phyloP scores from a whole-genome alignment of 2,888 invertebrate genomes.

The Trichogramma evanescens region DNA sequence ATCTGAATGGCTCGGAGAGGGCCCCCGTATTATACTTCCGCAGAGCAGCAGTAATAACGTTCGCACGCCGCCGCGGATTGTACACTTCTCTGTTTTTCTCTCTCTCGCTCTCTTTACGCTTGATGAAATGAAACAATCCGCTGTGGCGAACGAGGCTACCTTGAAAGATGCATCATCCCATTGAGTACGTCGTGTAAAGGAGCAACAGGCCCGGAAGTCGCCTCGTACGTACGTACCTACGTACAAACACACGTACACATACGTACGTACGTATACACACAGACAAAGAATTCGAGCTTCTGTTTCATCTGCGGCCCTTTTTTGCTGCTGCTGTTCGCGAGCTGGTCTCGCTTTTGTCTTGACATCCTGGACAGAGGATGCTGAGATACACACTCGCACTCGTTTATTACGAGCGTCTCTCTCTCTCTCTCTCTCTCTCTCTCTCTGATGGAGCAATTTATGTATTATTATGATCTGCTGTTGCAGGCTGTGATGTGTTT shows the following conservation, averaged over 20 bases:
- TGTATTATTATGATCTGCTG: too few species aligned
- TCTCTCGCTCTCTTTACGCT: too few species aligned
- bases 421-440: not conserved
- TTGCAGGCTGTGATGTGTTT: too few species aligned
- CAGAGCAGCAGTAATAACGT: not conserved
- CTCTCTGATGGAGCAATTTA: not conserved
- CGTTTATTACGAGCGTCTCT: not conserved
- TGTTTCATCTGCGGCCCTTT: slow-evolving; percentile 40
- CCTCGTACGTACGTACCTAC: too few species aligned
- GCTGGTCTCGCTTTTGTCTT: slow-evolving; percentile 33
- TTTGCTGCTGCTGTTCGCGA: too few species aligned
- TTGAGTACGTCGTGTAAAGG: slow-evolving; percentile 30
- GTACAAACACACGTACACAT: too few species aligned
- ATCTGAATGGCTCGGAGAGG: slow-evolving; percentile 17
- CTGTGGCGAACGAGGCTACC: slow-evolving; percentile 27
- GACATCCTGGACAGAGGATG: slow-evolving; percentile 39
- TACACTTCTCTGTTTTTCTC: too few species aligned
- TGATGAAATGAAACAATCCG: not conserved
- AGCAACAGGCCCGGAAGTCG: slow-evolving; percentile 24
- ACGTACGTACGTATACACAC: too few species aligned
- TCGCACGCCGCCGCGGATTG: not conserved
- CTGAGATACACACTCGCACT: too few species aligned
- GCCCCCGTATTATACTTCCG: slow-evolving; percentile 11
- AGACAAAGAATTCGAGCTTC: slow-evolving; percentile 29
- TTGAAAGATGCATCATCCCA: slow-evolving; percentile 44